These are phyloP conservation scores for Cossypha dichroa DNA, from an alignment of 2,797 vertebrate species.

Conservation along the genomic window DNA sequence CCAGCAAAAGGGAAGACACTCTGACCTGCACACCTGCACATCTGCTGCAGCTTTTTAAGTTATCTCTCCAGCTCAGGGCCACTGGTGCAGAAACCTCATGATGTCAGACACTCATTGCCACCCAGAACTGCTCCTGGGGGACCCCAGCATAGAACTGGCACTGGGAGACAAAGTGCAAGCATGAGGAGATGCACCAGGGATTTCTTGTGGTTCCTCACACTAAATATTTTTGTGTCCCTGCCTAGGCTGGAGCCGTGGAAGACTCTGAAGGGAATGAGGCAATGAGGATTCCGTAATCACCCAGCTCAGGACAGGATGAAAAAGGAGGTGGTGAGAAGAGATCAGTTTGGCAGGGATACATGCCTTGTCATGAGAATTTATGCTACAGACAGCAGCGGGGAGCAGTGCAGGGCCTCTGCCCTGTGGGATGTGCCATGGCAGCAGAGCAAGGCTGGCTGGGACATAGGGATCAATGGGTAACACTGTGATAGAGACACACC, in stretches of 20 bases:
- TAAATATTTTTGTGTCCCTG: not conserved
- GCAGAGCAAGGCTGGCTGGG: not conserved
- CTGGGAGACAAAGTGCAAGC: not conserved
- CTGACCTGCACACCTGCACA: not conserved
- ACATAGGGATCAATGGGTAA: not conserved
- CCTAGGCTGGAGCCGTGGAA: not conserved
- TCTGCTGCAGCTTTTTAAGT: not conserved
- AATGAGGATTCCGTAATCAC: not conserved
- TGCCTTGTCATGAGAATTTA: not conserved
- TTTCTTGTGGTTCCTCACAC: not conserved
- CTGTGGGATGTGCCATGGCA: not conserved
- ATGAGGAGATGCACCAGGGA: not conserved
- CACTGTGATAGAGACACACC: accelerated
- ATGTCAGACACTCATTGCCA: not conserved
- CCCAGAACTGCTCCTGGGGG: not conserved
- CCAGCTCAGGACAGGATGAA: not conserved
- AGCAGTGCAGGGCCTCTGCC: not conserved
- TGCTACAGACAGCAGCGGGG: not conserved
- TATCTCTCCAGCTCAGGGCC: not conserved
- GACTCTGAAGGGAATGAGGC: not conserved
- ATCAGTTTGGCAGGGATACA: not conserved
- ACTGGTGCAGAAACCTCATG: not conserved
- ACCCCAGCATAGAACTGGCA: not conserved
- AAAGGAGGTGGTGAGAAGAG: not conserved
- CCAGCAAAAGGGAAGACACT: not conserved